Evolutionary conservation across 2,113 vertebrate genomes (phyloP), one percentile per base, ranked within the genome.

Genomic region (Macroglossus sobrinus): DNA sequence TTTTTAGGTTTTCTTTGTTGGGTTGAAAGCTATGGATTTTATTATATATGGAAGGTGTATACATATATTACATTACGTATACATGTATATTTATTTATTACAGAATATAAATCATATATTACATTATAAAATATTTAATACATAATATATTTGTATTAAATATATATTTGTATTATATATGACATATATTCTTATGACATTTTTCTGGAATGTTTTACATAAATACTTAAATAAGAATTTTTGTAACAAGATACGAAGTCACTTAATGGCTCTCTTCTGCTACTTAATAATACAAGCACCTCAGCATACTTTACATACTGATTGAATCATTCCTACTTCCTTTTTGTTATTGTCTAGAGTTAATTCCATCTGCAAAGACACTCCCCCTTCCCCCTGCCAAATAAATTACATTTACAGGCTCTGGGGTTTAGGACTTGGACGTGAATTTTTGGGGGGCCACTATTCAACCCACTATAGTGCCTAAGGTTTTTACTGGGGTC

Each of bases 361-460:
- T 81, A 75, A 43, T 93, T 88, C n/a, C 2, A 68, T 69, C 69
- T 84, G 13, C 61, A 57, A 82, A 96, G 47, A 84, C 35, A 22
- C 33, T 78, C 59, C 53, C 43, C 35, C 5, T 14, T 11, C 22
- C 2, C 57, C 10, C 1, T 3, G 14, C 50, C 19, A 86, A 97
- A 78, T 53, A 95, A 94, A 91, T 87, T 63, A 86, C 12, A 53
- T n/a, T 90, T 85, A 61, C 4, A 61, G 43, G 53, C 63, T 90
- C 59, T 22, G 38, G 68, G 19, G 7, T 38, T 93, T 80, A 80
- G 38, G 22, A 82, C 4, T 63, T 89, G 43, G 47, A 38, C 14
- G 40, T 50, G 40, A 59, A 69, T 53, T 80, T 96, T 96, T 22
- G 9, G 4, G 21, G 40, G 30, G 1, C 10, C 2, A n/a, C 43